Conservation (phyloP, 2,888 invertebrate species). For the Hylaea fasciaria region DNA sequence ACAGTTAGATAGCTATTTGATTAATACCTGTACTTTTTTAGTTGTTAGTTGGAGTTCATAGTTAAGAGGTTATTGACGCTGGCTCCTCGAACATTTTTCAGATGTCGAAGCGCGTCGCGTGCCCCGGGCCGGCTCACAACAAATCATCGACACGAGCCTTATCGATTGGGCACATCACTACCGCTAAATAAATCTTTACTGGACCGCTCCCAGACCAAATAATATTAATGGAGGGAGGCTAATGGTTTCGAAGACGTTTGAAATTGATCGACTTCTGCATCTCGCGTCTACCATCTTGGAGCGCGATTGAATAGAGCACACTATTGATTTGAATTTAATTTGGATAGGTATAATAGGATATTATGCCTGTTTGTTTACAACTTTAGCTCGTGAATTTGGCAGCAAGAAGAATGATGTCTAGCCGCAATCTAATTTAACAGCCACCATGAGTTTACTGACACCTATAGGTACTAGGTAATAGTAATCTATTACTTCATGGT, state of each 20-base stretch:
- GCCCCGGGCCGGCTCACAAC: conserved; percentile 64
- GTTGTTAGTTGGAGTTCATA: conserved; percentile 34
- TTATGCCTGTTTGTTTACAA: background rate
- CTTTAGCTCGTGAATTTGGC: background rate
- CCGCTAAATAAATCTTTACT: conserved; percentile 74
- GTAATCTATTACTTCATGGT: too few species aligned
- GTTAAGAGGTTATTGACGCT: conserved; percentile 43
- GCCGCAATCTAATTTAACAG: too few species aligned
- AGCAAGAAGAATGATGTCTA: background rate
- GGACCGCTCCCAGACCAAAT: conserved; percentile 66
- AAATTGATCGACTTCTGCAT: conserved; percentile 69
- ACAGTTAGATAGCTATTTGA: conserved; percentile 47
- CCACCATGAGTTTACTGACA: too few species aligned
- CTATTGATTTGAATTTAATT: conserved; percentile 60
- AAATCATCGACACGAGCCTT: conserved; percentile 73
- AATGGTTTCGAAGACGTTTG: conserved; percentile 75
- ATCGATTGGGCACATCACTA: conserved; percentile 79
- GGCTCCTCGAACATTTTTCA: conserved; percentile 45
- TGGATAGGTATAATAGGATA: conserved; percentile 1
- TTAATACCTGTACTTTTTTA: conserved; percentile 36
- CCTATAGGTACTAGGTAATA: too few species aligned
- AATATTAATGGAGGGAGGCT: conserved; percentile 73
- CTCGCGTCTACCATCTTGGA: conserved; percentile 51
- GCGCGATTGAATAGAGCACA: conserved; percentile 41
- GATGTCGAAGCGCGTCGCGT: conserved; percentile 63